Evolutionary conservation across 2,797 vertebrate species (phyloP).

Genomic region (Selene dorsalis): DNA sequence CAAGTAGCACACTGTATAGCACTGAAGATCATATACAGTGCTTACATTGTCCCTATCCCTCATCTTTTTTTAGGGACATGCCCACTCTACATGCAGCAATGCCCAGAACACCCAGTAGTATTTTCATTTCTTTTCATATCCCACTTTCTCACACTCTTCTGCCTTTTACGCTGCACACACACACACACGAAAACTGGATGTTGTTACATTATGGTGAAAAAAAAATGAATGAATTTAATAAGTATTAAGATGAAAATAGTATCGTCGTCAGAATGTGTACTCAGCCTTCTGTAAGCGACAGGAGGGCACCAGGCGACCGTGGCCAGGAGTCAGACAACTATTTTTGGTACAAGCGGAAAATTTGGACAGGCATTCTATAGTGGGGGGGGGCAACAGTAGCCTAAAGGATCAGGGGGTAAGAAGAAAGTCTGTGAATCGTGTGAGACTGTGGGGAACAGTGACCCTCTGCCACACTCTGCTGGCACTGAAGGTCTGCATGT

Average conservation of each 20-base stretch:
- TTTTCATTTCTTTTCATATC: conserved; percentile 57
- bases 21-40: conserved; percentile 55
- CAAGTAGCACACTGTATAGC: conserved; percentile 41
- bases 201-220: conserved; percentile 43
- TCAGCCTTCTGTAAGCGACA: conserved; percentile 64
- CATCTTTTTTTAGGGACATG: conserved; percentile 53
- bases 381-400: conserved; percentile 62
- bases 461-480: conserved; percentile 77
- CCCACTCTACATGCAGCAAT: conserved; percentile 48
- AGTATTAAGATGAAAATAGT: conserved; percentile 68
- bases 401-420: conserved; percentile 48
- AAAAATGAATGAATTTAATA: conserved; percentile 63
- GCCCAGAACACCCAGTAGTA: conserved; percentile 51
- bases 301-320: conserved; percentile 71
- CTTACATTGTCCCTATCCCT: conserved; percentile 55
- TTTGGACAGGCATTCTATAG: conserved; percentile 66
- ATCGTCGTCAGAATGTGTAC: conserved; percentile 54
- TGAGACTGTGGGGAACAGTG: conserved; percentile 71
- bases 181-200: conserved; percentile 29
- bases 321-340: conserved; percentile 71
- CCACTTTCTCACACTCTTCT: conserved; percentile 17
- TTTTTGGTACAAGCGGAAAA: conserved; percentile 81
- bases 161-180: conserved; percentile 14
- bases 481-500: conserved; percentile 73
- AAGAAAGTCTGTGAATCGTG: conserved; percentile 72